Base-by-base conservation (phyloP, 1,140 invertebrate genomes). In the Drosophila lacertosa region DNA sequence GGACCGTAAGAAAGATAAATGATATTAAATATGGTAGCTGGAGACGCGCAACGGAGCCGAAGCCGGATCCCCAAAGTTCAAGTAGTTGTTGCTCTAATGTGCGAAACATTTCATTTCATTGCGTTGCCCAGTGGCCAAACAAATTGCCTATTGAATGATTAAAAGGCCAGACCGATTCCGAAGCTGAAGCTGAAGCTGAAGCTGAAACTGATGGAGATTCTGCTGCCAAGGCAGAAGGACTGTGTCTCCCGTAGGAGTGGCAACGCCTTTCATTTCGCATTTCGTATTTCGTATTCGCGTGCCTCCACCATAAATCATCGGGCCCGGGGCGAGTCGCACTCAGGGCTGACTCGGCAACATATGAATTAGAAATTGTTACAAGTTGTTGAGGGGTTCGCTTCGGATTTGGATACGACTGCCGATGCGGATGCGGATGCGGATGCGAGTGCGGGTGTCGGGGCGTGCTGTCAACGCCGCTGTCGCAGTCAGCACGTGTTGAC, bases 81-180 rank as follows among this genome's bases (percentile, higher is more conserved):
- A 77, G 69, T 65, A 50, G 53, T 73, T 55, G 69, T 40, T 59
- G 57, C 72, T 55, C 40, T 74, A 80, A 86, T 74, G 82, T 88
- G 81, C 86, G 70, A 81, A 88, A 75, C 74, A 88, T 86, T 88
- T 86, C 81, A 77, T 88, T 86, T 88, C 77, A 44, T 62, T 60
- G 66, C 69, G 47, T 54, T 50, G 48, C 40, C 73, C 66, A 58
- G 64, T 54, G 57, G 74, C 20, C 45, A 66, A 79, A 88, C 82
- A 86, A 86, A 88, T 86, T 86, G 82, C 82, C 82, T 86, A 86
- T 86, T 86, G 82, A 86, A 86, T 86, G 82, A 86, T 86, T 86
- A 86, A 86, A 77, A 66, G 74, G 51, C 40, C 57, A 15, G 42
- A 40, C 59, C 20, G 13, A 2, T 18, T 24, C 13, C 16, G 24